A percentile compares a stretch with the other conserved stretches of the same genome.
phyloP scores from a whole-genome alignment of 2,888 invertebrate species.

The Phaedon cochleariae region DNA sequence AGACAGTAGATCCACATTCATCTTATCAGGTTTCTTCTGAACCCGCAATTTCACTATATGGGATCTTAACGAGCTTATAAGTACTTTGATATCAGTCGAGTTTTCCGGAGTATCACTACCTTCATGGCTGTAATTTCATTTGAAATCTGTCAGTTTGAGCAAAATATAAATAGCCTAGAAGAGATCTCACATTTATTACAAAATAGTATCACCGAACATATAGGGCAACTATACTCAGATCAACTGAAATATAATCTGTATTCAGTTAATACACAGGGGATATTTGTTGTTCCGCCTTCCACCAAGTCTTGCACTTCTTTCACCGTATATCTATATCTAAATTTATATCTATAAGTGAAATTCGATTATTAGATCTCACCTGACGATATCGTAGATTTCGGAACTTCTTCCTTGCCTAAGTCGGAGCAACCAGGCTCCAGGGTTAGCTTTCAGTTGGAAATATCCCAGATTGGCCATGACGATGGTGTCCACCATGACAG shows the following conservation, averaged over 20 bases:
- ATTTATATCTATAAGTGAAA: too few relatives aligned
- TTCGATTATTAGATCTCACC: constrained; percentile 62
- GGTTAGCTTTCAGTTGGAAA: constrained; percentile 97
- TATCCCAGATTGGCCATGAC: constrained; percentile 99
- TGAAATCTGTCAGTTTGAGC: neutral
- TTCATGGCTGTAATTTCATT: constrained; percentile 69
- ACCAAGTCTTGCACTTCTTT: too few relatives aligned
- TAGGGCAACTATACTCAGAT: too few relatives aligned
- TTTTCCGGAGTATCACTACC: constrained; percentile 77
- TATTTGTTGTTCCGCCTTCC: too few relatives aligned
- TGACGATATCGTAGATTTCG: constrained; percentile 93
- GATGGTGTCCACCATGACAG: constrained; percentile 91
- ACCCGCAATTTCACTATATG: constrained; percentile 93
- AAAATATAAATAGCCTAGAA: neutral
- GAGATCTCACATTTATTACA: too few relatives aligned
- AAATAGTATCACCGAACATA: too few relatives aligned
- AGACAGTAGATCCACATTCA: constrained; percentile 83
- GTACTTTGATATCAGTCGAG: constrained; percentile 77
- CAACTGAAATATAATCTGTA: too few relatives aligned
- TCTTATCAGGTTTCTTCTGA: constrained; percentile 89
- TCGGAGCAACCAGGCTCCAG: constrained; percentile 92
- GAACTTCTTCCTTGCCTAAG: constrained; percentile 92
- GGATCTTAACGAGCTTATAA: constrained; percentile 85
- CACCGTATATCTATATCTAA: too few relatives aligned
- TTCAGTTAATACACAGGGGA: too few relatives aligned